Conservation (phyloP, 2,113 vertebrate genomes). For the Ictidomys tridecemlineatus region DNA sequence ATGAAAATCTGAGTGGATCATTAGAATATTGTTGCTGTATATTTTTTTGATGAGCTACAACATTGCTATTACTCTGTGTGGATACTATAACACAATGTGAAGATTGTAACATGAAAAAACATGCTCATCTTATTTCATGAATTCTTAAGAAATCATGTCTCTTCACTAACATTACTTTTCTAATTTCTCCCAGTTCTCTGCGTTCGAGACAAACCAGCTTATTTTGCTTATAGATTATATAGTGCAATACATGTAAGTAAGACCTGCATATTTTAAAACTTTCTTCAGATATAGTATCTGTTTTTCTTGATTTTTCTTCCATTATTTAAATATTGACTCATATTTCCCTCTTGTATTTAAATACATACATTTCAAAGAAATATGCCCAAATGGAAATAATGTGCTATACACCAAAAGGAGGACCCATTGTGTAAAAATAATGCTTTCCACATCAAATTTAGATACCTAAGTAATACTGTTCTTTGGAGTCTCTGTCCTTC, state of each 20-base stretch:
- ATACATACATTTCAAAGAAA: conserved; percentile 56
- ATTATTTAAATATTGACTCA: background rate
- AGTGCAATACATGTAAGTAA: conserved; percentile 90
- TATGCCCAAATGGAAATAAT: background rate
- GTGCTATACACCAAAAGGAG: background rate
- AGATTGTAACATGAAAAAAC: background rate
- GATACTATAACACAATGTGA: background rate
- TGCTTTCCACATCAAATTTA: background rate
- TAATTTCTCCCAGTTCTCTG: conserved; percentile 87
- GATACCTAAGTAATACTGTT: background rate
- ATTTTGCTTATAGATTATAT: conserved; percentile 89
- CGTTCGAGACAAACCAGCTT: conserved; percentile 89
- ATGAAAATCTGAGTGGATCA: conserved; percentile 1
- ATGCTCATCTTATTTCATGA: background rate
- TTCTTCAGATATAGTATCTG: background rate
- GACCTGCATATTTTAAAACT: background rate
- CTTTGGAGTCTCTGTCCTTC: background rate
- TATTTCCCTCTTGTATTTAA: background rate
- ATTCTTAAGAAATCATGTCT: background rate
- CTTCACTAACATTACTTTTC: conserved; percentile 5
- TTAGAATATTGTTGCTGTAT: background rate
- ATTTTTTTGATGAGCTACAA: background rate
- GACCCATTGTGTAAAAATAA: background rate
- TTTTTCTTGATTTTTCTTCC: conserved; percentile 34
- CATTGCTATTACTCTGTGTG: background rate